Conservation (phyloP, 2,888 invertebrate species). For the Oeneis ivallda region DNA sequence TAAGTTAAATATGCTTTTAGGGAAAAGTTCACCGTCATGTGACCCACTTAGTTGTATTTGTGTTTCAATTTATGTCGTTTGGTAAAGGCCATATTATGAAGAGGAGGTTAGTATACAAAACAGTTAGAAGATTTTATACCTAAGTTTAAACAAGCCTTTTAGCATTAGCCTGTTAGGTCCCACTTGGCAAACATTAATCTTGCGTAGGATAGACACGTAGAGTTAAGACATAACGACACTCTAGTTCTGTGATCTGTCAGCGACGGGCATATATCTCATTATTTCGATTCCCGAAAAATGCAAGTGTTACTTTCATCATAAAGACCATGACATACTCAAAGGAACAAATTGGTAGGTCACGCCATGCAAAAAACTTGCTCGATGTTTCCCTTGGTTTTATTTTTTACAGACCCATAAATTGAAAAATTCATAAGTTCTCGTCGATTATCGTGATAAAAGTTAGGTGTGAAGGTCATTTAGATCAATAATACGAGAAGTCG, state of each 20-base stretch:
- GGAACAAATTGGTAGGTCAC: too few relatives aligned
- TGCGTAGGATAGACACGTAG: too few relatives aligned
- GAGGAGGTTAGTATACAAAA: neutral
- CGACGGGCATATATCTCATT: too few relatives aligned
- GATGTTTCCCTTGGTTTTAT: neutral
- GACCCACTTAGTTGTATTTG: conserved; percentile 40
- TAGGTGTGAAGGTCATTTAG: conserved; percentile 33
- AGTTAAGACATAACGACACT: too few relatives aligned
- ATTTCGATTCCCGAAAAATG: too few relatives aligned
- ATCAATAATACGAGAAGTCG: conserved; percentile 24
- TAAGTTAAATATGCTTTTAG: conserved; percentile 24
- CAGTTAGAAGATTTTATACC: neutral
- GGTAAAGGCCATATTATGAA: neutral
- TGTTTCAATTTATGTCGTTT: neutral
- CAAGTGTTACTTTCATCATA: too few relatives aligned
- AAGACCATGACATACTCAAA: too few relatives aligned
- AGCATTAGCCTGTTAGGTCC: neutral
- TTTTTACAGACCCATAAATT: neutral
- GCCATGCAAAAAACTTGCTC: neutral
- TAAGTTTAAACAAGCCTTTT: too few relatives aligned
- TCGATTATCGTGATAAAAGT: conserved; percentile 27
- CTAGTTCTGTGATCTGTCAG: too few relatives aligned
- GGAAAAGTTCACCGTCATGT: conserved; percentile 37
- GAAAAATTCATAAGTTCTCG: neutral
- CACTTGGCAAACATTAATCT: too few relatives aligned